Evolutionary conservation across 2,113 vertebrate species (phyloP), one percentile per base, ranked within the genome.

Genomic region (Chascanopsetta lugubris): DNA sequence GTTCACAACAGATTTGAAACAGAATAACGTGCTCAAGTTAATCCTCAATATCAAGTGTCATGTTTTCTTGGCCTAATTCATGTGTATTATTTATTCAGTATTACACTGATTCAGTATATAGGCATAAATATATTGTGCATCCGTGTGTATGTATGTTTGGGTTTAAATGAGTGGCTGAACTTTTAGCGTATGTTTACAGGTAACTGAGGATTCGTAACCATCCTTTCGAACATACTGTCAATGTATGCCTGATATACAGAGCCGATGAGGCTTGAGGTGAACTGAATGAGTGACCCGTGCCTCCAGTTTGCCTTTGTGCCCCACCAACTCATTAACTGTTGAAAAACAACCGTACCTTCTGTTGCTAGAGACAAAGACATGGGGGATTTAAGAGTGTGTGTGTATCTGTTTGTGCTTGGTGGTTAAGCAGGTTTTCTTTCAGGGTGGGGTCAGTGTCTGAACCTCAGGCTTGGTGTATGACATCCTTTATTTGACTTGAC

Each of bases 281-380:
- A 81, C 72, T 65, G 40, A 84, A 75, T 60, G 58, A 65, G 59
- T 84, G 77, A 85, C 81, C 81, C 50, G 45, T 77, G 84, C 67
- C 79, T 59, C 73, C 18, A 25, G 62, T 62, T 72, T 53, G 80
- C 25, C 80, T 65, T 67, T 1, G 18, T 67, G 68, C 64, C 71
- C 67, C 43, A 6, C 71, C 32, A 53, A 79, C 75, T 87, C 79
- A 87, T 90, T 90, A 88, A 85, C 74, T 72, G 79, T 50, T 64
- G 72, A 67, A 59, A 61, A 80, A 57, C 29, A 17, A 50, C 69
- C 76, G 47, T 67, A 77, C 77, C 83, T 86, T 79, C 88, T 87
- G 85, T 83, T 88, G 75, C 72, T 75, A 38, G 5, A 69, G 61
- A 84, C 80, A 85, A 86, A 87, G 74, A 70, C 15, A 4, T 22